These are phyloP conservation scores for Cosmorhoe ocellata DNA, from an alignment of 2,888 invertebrate genomes.

Conservation along the genomic window DNA sequence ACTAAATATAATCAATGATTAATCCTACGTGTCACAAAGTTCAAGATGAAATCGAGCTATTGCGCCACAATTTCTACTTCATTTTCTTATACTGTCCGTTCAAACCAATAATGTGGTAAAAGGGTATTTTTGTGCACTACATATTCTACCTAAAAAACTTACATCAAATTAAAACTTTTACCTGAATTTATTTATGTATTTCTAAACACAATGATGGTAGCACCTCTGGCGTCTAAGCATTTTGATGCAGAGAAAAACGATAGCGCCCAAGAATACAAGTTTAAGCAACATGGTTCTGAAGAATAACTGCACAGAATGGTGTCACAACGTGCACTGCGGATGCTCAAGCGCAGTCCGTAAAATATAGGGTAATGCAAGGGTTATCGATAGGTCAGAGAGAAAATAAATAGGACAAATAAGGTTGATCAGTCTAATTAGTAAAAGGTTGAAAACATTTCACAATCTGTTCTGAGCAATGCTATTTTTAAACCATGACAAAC, in stretches of 20 bases:
- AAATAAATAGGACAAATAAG: slow-evolving; percentile 14
- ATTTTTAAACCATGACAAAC: background rate
- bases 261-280: slow-evolving; percentile 61
- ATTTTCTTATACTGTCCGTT: no score
- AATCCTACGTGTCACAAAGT: slow-evolving; percentile 5
- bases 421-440: slow-evolving; percentile 6
- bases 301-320: slow-evolving; percentile 34
- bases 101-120: no score
- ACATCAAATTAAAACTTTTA: slow-evolving; percentile 7
- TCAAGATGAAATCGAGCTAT: background rate
- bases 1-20: background rate
- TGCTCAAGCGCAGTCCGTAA: background rate
- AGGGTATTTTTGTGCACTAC: no score
- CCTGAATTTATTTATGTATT: slow-evolving; percentile 22
- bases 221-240: slow-evolving; percentile 54
- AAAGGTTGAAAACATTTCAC: slow-evolving; percentile 12
- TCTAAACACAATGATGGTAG: slow-evolving; percentile 48
- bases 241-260: slow-evolving; percentile 68
- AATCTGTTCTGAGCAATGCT: slow-evolving; percentile 10
- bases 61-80: background rate
- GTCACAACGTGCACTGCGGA: slow-evolving; percentile 13
- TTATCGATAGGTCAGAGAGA: slow-evolving; percentile 17
- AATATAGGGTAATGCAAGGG: slow-evolving; percentile 29
- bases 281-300: slow-evolving; percentile 59
- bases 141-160: background rate